Evolutionary conservation across 2,888 invertebrate species (phyloP), one percentile per base, ranked within the genome.

Genomic region (Poecilobothrus nobilitatus): DNA sequence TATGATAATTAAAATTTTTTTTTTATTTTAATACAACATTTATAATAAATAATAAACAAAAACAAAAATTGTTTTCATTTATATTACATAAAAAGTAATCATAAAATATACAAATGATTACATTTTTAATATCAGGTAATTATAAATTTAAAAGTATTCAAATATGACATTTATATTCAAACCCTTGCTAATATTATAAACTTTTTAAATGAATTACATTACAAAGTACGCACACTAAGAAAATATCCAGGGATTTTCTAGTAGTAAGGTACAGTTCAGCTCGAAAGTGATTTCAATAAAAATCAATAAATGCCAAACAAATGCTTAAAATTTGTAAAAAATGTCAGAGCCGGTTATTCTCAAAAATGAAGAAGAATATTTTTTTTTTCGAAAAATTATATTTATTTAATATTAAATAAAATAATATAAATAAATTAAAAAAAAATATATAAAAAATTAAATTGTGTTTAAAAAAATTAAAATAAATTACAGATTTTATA

Each of bases 211-310:
- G 27, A 27, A 27, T 27, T 27, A 27, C 27, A 27, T 27, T 27
- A 27, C 27, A 27, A 27, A 27, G 27, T 27, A 27, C 5, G 27
- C 53, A 53, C 18, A 53, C 68, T 53, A 65, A 68, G 65, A 33
- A 61, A 37, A 62, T 68, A 65, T 12, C 61, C 66, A 4, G 65
- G 68, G 66, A 65, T 66, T 66, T 65, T 67, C 44, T 63, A 68
- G 66, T 65, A 68, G 66, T 65, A 27, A 53, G 37, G 37, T 37
- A 63, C 33, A 63, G 53, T 68, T 68, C 61, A 41, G 66, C 66
- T 62, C 66, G 44, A 66, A 44, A 37, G 37, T 22, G 37, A 67
- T 67, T 21, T 63, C 15, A 69, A 65, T 66, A 61, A 63, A 67
- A 63, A 65, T 65, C 63, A 37, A 34, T 65, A 67, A 41, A 66